phyloP scores from a whole-genome alignment of 2,113 vertebrate species.

The Pelusios castaneus region DNA sequence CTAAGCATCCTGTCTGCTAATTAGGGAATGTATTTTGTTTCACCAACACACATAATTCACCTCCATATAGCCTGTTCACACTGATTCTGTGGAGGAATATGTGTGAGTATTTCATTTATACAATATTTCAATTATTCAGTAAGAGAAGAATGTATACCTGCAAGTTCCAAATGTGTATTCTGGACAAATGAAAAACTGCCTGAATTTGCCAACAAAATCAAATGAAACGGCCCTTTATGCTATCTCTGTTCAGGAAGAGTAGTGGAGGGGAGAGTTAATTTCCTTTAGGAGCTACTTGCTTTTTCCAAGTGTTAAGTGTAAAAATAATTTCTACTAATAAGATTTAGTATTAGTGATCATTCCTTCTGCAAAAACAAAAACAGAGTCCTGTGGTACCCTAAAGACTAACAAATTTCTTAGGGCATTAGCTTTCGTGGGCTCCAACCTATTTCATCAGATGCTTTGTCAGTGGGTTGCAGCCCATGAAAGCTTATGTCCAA shows the following conservation, averaged over 20 bases:
- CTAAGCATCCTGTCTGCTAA: not conserved
- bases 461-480: no score
- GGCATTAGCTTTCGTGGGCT: no score
- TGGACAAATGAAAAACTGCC: not conserved
- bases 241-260: not conserved
- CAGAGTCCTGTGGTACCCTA: no score
- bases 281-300: not conserved
- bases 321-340: not conserved
- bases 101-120: not conserved
- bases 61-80: not conserved
- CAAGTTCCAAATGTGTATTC: not conserved
- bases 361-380: no score
- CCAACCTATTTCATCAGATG: no score
- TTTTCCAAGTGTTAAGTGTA: not conserved
- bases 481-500: no score
- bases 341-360: not conserved
- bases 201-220: not conserved
- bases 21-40: not conserved
- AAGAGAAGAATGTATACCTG: not conserved
- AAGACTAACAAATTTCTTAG: no score
- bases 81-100: not conserved
- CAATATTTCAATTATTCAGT: not conserved
- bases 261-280: not conserved
- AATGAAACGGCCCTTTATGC: not conserved
- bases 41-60: not conserved